Evolutionary conservation across 2,888 invertebrate species (phyloP).

Genomic region (Alviniconcha strummeri): DNA sequence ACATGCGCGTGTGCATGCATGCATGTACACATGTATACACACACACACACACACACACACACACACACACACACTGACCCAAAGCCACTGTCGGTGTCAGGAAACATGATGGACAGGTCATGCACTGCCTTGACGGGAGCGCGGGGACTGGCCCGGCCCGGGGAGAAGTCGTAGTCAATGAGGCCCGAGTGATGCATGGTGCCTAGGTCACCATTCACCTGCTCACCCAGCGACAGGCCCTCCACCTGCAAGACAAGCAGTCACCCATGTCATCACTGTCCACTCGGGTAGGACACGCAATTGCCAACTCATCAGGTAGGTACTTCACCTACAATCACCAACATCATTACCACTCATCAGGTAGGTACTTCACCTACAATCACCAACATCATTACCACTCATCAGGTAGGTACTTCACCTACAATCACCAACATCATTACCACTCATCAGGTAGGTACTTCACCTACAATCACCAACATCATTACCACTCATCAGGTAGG

Average conservation of each 20-base stretch:
- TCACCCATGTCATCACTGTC: background rate
- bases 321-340: background rate
- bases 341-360: background rate
- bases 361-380: background rate
- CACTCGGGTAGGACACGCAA: background rate
- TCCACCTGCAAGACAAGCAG: constrained; percentile 22
- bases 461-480: background rate
- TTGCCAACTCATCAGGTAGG: background rate
- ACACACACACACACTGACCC: constrained; percentile 44
- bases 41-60: background rate
- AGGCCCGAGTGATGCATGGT: constrained; percentile 34
- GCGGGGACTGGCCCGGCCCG: constrained; percentile 26
- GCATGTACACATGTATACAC: background rate
- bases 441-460: background rate
- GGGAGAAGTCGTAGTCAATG: constrained; percentile 27
- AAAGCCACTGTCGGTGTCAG: constrained; percentile 65
- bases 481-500: background rate
- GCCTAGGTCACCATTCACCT: constrained; percentile 27
- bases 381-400: background rate
- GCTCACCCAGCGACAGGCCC: constrained; percentile 9
- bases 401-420: background rate
- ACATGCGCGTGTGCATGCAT: background rate
- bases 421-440: background rate
- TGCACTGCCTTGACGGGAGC: constrained; percentile 40
- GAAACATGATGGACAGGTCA: constrained; percentile 44